Percentiles rank a stretch among this genome's conserved stretches.
These are phyloP conservation scores for Pangasius djambal DNA, from an alignment of 2,797 vertebrate genomes.

Conservation along the genomic window DNA sequence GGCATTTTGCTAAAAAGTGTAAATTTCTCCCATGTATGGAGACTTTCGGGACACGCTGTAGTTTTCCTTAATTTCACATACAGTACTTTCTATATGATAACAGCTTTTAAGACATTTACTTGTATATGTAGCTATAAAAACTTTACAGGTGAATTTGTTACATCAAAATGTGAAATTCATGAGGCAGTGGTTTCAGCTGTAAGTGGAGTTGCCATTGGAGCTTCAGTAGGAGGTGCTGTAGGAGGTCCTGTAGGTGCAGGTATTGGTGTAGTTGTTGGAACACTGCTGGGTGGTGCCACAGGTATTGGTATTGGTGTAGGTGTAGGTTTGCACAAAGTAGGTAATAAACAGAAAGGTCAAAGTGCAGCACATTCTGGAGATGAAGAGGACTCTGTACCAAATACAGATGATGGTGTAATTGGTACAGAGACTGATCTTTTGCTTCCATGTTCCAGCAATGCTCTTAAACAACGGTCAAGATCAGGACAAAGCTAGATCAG, in stretches of 20 bases:
- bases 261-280: too few relatives aligned
- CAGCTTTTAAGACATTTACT: too few relatives aligned
- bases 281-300: too few relatives aligned
- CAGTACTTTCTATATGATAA: too few relatives aligned
- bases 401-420: not conserved
- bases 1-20: too few relatives aligned
- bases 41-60: too few relatives aligned
- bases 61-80: too few relatives aligned
- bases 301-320: too few relatives aligned
- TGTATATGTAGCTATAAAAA: too few relatives aligned
- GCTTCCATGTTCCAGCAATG: not conserved
- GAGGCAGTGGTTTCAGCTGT: not conserved
- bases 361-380: not conserved
- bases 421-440: not conserved
- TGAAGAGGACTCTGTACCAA: not conserved
- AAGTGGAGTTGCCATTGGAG: too few relatives aligned
- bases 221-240: too few relatives aligned
- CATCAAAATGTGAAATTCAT: rapidly evolving
- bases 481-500: not conserved
- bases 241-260: not conserved
- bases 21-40: too few relatives aligned
- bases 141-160: not conserved
- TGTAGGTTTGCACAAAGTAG: not conserved
- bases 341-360: not conserved
- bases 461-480: not conserved